Conservation (phyloP, 2,113 vertebrate species). For the Ceyx melanurus region DNA sequence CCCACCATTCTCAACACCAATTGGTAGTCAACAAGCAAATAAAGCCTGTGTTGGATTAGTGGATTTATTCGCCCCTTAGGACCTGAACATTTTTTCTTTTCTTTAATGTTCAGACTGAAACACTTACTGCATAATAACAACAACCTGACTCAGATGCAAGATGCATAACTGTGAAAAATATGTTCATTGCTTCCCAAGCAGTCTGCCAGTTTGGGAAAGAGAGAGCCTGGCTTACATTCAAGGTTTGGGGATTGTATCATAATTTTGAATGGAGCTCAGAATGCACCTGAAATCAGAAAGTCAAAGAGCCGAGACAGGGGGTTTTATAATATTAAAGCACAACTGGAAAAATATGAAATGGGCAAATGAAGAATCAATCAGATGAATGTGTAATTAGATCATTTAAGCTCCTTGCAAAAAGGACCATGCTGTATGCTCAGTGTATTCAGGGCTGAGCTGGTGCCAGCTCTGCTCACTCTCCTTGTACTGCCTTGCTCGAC, state of each 20-base stretch:
- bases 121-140: slow-evolving; percentile 45
- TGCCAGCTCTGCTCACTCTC: not conserved
- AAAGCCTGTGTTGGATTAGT: slow-evolving; percentile 60
- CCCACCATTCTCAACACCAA: not conserved
- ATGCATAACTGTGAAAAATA: slow-evolving; percentile 37
- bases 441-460: not conserved
- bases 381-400: not conserved
- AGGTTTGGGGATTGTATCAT: slow-evolving; percentile 1
- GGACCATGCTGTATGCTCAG: not conserved
- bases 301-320: not conserved
- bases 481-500: fast-evolving
- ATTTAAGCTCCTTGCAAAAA: not conserved
- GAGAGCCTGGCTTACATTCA: slow-evolving; percentile 18
- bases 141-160: slow-evolving; percentile 49
- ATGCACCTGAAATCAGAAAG: slow-evolving; percentile 14
- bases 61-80: slow-evolving; percentile 47
- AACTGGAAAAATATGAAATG: not conserved
- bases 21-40: slow-evolving; percentile 59
- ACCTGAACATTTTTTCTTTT: slow-evolving; percentile 40
- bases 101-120: slow-evolving; percentile 52
- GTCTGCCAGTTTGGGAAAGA: slow-evolving; percentile 39
- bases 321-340: not conserved
- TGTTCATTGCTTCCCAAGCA: slow-evolving; percentile 34
- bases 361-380: slow-evolving; percentile 1
- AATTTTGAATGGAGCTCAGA: not conserved